phyloP scores from a whole-genome alignment of 2,113 vertebrate species.

The Xenopus laevis region DNA sequence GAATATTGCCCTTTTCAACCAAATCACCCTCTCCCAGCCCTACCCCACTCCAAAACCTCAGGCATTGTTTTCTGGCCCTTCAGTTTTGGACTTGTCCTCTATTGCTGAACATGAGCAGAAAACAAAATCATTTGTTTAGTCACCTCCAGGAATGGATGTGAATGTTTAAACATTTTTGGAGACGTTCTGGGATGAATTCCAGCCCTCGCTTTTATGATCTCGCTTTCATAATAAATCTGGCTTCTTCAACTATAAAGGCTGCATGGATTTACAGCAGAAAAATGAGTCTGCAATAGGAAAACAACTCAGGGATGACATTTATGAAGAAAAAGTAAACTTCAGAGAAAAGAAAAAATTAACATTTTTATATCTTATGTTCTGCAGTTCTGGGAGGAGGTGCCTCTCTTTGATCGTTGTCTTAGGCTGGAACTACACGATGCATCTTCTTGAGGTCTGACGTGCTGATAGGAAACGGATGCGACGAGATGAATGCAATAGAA shows the following conservation, averaged over 20 bases:
- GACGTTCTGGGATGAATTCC: conserved; percentile 24
- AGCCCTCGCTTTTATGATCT: conserved; percentile 11
- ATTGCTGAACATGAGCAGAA: not conserved
- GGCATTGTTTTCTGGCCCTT: too few species aligned
- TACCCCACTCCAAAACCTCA: too few species aligned
- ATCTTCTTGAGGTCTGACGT: too few species aligned
- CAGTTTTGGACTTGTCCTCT: too few species aligned
- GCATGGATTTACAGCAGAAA: not conserved
- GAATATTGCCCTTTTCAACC: too few species aligned
- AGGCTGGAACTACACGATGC: too few species aligned
- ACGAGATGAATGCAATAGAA: too few species aligned
- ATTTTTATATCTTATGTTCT: not conserved
- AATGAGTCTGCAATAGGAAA: not conserved
- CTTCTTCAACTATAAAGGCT: conserved; percentile 28
- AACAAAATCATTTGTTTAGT: not conserved
- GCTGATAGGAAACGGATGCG: too few species aligned
- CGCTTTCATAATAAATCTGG: conserved; percentile 34
- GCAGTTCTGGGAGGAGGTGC: too few species aligned
- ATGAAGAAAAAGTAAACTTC: not conserved
- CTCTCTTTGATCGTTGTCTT: too few species aligned
- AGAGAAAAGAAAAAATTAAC: not conserved
- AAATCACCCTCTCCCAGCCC: too few species aligned
- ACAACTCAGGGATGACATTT: not conserved
- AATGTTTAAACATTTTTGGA: conserved; percentile 21
- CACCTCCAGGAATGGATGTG: conserved; percentile 12